phyloP scores from a whole-genome alignment of 2,113 vertebrate genomes.

The Corythaixoides concolor region DNA sequence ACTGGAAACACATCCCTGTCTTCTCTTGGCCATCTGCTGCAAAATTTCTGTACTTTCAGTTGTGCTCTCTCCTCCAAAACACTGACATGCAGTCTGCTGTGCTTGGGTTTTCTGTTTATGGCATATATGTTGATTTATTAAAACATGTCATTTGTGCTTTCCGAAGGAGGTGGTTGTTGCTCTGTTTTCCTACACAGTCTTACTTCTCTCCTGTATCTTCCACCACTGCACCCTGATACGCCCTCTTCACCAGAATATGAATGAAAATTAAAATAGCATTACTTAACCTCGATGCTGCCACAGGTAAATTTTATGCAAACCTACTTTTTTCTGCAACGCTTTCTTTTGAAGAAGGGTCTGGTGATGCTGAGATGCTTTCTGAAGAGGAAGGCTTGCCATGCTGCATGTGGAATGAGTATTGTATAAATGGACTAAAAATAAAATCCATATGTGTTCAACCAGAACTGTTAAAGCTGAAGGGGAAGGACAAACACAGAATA shows the following conservation, averaged over 20 bases:
- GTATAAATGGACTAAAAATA: no score
- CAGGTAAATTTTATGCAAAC: no score
- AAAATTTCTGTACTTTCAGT: background rate
- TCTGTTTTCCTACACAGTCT: background rate
- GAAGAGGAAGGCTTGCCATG: no score
- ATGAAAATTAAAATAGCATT: background rate
- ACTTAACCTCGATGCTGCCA: no score
- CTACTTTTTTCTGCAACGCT: no score
- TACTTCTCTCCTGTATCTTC: background rate
- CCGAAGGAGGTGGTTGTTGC: background rate
- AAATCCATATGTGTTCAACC: no score
- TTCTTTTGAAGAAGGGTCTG: no score
- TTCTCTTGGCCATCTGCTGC: background rate
- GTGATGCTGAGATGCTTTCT: no score
- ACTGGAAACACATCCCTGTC: background rate
- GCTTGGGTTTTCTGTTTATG: background rate
- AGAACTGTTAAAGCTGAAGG: no score
- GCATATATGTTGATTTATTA: rapidly evolving
- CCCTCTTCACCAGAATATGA: background rate
- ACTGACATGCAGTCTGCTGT: background rate
- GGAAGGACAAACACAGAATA: no score
- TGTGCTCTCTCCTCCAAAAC: background rate
- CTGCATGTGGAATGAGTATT: no score
- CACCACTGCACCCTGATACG: background rate
- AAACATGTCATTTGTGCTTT: background rate